Conservation (phyloP, 2,888 invertebrate species). For the Aphidius colemani region DNA sequence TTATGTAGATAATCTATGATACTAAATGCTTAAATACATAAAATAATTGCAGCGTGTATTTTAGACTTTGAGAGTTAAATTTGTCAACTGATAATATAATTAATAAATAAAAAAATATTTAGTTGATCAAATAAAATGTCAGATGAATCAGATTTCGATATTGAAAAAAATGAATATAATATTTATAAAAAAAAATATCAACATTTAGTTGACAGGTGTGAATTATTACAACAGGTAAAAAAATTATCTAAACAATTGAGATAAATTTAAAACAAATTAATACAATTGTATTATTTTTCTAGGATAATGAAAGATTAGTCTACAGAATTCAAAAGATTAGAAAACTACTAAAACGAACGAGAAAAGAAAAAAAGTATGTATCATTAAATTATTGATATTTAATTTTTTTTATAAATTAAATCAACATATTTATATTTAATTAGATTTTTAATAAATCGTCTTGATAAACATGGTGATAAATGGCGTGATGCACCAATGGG, state of each 20-base stretch:
- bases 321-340: constrained; percentile 73
- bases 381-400: constrained; percentile 22
- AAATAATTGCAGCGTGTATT: no score
- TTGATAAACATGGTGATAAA: constrained; percentile 73
- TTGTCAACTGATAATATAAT: no score
- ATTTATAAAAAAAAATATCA: constrained; percentile 77
- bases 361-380: constrained; percentile 68
- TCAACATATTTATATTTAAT: constrained; percentile 20
- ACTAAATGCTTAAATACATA: no score
- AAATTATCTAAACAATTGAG: background rate
- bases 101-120: no score
- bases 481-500: constrained; percentile 70
- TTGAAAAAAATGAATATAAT: constrained; percentile 67
- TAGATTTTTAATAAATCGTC: constrained; percentile 69
- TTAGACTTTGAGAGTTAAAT: no score
- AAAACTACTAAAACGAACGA: constrained; percentile 69
- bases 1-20: no score
- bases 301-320: constrained; percentile 77
- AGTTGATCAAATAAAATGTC: constrained; percentile 56
- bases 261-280: constrained; percentile 4
- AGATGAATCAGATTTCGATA: constrained; percentile 67
- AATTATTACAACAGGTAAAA: constrained; percentile 69
- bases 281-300: constrained; percentile 8
- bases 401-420: constrained; percentile 40
- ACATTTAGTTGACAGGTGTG: constrained; percentile 74